Evolutionary conservation across 2,888 invertebrate species (phyloP), one percentile per base, ranked within the genome.

Genomic region (Phorcus lineatus): DNA sequence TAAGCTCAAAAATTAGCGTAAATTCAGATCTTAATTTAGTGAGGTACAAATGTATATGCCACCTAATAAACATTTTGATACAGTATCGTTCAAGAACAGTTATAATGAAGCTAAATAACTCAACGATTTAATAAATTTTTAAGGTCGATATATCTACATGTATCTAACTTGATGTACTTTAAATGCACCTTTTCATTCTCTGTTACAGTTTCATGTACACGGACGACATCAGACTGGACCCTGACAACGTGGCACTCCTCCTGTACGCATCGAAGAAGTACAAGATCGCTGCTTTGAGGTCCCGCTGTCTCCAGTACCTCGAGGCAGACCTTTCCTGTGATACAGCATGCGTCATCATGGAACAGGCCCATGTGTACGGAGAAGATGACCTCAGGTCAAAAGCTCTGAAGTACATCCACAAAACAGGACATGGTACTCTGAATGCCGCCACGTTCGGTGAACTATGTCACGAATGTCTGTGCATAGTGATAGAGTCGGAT

Each of bases 201-300:
- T 55, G 16, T n/a, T 82, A 55, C 91, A 95, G 96, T 85, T 95
- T 95, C 91, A 94, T 96, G 85, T 95, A 96, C 91, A 95, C 95
- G 77, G 95, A 95, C 84, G 94, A 95, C 4, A 94, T 95, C 17
- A 94, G 94, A 77, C 94, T 96, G 9, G 83, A 80, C 24, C 82
- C 78, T 9, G 94, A 94, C 17, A 95, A 95, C 0, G 96, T 96
- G 9, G 94, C 96, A 47, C 94, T 95, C 57, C 95, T 96, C 0
- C 94, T 97, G 36, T 95, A 96, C 84, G 96, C 96, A 1, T 96
- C 96, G 28, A 95, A 96, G 90, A 95, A 96, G 90, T 96, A 96
- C 90, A 94, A 96, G 75, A 96, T 96, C 88, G 95, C 95, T 9
- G 95, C 95, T 19, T 94, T 97, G 77, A 95, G 95, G 3, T 95